phyloP scores from a whole-genome alignment of 1,140 invertebrate genomes.

The Nephila pilipes region DNA sequence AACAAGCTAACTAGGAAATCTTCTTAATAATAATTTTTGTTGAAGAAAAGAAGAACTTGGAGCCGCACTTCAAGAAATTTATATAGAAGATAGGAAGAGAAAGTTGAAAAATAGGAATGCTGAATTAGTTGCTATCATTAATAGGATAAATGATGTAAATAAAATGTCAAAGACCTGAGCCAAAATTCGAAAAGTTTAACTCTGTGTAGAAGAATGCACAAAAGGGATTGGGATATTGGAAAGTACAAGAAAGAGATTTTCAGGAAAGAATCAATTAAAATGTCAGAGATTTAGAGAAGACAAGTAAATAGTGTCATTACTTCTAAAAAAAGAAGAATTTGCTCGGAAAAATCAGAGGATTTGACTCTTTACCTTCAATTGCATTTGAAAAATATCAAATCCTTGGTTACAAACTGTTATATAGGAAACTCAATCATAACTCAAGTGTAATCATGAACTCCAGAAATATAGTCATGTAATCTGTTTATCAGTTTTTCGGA shows the following conservation, averaged over 20 bases:
- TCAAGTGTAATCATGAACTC: conserved; percentile 97
- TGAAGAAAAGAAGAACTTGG: conserved; percentile 91
- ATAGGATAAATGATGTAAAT: conserved; percentile 91
- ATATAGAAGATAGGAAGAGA: conserved; percentile 94
- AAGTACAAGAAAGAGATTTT: conserved; percentile 94
- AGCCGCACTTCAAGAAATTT: conserved; percentile 92
- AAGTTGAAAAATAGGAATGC: conserved; percentile 91
- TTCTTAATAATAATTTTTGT: conserved; percentile 97
- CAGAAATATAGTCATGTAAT: conserved; percentile 99
- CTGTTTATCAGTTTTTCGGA: conserved; percentile 99
- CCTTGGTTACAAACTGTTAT: conserved; percentile 92
- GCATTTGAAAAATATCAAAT: conserved; percentile 95
- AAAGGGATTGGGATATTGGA: conserved; percentile 90
- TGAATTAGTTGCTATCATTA: conserved; percentile 87
- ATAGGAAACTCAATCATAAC: conserved; percentile 98
- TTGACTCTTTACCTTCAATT: conserved; percentile 95
- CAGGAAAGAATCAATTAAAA: conserved; percentile 98
- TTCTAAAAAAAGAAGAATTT: conserved; percentile 94
- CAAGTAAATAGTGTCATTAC: conserved; percentile 95
- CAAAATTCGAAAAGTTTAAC: conserved; percentile 86
- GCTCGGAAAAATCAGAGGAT: conserved; percentile 96
- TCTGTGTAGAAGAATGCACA: conserved; percentile 84
- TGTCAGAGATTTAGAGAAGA: conserved; percentile 97
- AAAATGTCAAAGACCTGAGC: conserved; percentile 90
- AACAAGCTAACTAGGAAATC: conserved; percentile 98